Evolutionary conservation across 2,113 vertebrate species (phyloP).

Genomic region (Morone chrysops): DNA sequence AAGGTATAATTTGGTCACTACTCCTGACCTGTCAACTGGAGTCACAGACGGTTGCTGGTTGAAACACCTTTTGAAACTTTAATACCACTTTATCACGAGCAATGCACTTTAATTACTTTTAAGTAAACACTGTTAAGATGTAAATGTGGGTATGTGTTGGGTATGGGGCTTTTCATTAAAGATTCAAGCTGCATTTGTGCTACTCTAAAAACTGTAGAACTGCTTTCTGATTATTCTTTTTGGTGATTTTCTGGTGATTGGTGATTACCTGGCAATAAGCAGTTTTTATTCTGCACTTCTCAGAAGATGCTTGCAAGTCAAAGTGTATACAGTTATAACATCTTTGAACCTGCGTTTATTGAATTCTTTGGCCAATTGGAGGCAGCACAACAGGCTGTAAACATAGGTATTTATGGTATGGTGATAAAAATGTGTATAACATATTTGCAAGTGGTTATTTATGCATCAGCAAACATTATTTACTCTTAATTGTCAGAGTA

Average conservation of each 20-base stretch:
- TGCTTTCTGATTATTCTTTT: neutral
- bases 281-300: neutral
- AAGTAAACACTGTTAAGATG: too few relatives aligned
- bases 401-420: too few relatives aligned
- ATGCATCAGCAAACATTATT: too few relatives aligned
- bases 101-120: too few relatives aligned
- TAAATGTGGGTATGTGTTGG: neutral
- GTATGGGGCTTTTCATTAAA: neutral
- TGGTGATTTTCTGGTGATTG: too few relatives aligned
- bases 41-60: neutral
- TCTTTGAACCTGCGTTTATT: neutral
- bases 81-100: neutral
- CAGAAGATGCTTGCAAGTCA: too few relatives aligned
- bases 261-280: neutral
- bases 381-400: too few relatives aligned
- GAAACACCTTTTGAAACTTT: neutral
- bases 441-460: too few relatives aligned
- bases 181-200: neutral
- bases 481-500: too few relatives aligned
- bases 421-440: too few relatives aligned
- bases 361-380: too few relatives aligned
- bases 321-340: neutral
- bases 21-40: conserved; percentile 2
- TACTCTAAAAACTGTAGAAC: neutral
- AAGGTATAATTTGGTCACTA: conserved; percentile 3